Conservation (phyloP, 2,797 vertebrate species). For the Triplophysa yarkandensis region DNA sequence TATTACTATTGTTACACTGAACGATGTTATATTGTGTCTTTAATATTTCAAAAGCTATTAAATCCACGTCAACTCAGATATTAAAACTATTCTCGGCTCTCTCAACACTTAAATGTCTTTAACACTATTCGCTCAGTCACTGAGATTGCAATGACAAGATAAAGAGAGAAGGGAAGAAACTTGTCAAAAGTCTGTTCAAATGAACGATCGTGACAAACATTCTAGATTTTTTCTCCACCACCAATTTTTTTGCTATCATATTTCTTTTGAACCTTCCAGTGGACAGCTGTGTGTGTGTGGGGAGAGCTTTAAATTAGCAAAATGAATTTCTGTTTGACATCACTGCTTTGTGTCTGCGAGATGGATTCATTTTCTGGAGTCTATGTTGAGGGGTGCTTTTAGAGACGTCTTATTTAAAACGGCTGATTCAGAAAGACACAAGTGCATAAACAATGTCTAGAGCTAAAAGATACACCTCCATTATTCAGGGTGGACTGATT, state of each 20-base stretch:
- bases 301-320: slow-evolving; percentile 30
- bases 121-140: slow-evolving; percentile 30
- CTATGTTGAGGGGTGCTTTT: slow-evolving; percentile 5
- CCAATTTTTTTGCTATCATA: background rate
- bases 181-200: slow-evolving; percentile 5
- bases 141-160: slow-evolving; percentile 10
- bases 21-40: no score
- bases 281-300: slow-evolving; percentile 11
- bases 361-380: slow-evolving; percentile 23
- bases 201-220: background rate
- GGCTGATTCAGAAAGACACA: slow-evolving; percentile 28
- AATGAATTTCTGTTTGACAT: slow-evolving; percentile 39
- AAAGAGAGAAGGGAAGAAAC: background rate
- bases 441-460: slow-evolving; percentile 3
- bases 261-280: slow-evolving; percentile 2
- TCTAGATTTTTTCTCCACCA: background rate
- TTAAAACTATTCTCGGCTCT: slow-evolving; percentile 23
- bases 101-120: background rate
- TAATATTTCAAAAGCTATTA: slow-evolving; percentile 48
- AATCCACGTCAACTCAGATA: slow-evolving; percentile 40
- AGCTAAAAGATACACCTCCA: slow-evolving; percentile 17
- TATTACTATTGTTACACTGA: no score
- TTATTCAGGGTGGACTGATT: slow-evolving; percentile 13
- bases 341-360: slow-evolving; percentile 16
- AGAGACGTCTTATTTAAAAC: slow-evolving; percentile 25